Conservation (phyloP, 2,797 vertebrate genomes). For the Gadopsis marmoratus region DNA sequence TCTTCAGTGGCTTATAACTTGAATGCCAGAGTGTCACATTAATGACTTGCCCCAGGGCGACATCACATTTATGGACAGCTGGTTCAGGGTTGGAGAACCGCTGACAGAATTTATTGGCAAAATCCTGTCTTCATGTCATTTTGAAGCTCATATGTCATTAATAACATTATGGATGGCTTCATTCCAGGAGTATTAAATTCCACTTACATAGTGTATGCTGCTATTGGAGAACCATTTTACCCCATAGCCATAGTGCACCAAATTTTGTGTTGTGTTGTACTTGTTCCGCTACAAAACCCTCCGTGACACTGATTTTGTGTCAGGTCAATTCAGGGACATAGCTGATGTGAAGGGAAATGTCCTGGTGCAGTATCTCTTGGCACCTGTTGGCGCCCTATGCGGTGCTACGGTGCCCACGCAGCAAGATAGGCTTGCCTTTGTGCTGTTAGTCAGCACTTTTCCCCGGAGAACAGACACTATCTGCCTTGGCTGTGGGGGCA, state of each 20-base stretch:
- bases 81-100: not conserved
- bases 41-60: not conserved
- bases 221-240: not conserved
- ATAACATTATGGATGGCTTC: not conserved
- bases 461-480: conserved; percentile 60
- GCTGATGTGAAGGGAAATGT: conserved; percentile 34
- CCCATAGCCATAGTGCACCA: not conserved
- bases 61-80: conserved; percentile 7
- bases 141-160: not conserved
- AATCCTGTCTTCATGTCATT: not conserved
- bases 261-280: not conserved
- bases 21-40: conserved; percentile 13
- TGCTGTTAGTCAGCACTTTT: conserved; percentile 78
- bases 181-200: too few species aligned
- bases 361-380: conserved; percentile 53
- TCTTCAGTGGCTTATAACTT: not conserved
- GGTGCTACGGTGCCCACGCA: conserved; percentile 48
- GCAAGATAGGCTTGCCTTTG: conserved; percentile 55
- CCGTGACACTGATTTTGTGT: conserved; percentile 3
- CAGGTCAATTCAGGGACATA: conserved; percentile 11
- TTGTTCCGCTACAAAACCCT: not conserved
- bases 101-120: not conserved
- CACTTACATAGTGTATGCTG: not conserved
- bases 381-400: conserved; percentile 43
- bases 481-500: conserved; percentile 60